These are phyloP conservation scores for Megamerina dolium DNA, from an alignment of 2,888 invertebrate genomes.

Conservation along the genomic window DNA sequence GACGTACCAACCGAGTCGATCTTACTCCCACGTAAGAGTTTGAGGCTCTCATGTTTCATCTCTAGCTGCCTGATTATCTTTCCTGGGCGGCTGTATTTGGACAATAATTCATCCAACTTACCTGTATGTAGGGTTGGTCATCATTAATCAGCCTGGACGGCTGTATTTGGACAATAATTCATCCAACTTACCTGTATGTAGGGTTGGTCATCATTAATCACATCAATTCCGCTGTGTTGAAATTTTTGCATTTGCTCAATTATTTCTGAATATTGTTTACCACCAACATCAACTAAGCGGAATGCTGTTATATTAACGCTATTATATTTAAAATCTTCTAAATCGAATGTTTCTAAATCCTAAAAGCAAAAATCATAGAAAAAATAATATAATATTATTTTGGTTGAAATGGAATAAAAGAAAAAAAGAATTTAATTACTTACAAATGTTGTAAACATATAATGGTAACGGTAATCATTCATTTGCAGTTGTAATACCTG, in stretches of 20 bases:
- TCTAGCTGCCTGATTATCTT: too few species aligned
- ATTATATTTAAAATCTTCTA: slow-evolving; percentile 90
- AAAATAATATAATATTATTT: too few species aligned
- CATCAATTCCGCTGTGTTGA: slow-evolving; percentile 71
- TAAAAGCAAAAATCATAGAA: slow-evolving; percentile 38
- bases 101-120: too few species aligned
- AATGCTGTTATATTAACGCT: slow-evolving; percentile 94
- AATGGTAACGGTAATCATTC: slow-evolving; percentile 93
- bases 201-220: slow-evolving; percentile 64
- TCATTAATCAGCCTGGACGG: slow-evolving; percentile 71
- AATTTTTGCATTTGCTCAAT: slow-evolving; percentile 82
- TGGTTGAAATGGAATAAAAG: not conserved
- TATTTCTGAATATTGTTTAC: slow-evolving; percentile 66
- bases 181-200: slow-evolving; percentile 65
- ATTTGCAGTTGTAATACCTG: slow-evolving; percentile 92
- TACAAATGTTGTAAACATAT: slow-evolving; percentile 91
- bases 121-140: slow-evolving; percentile 62
- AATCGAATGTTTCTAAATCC: slow-evolving; percentile 82
- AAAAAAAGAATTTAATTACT: slow-evolving; percentile 53
- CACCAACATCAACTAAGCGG: slow-evolving; percentile 76
- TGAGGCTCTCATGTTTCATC: too few species aligned
- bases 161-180: too few species aligned
- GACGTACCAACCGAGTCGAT: too few species aligned
- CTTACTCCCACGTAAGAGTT: too few species aligned
- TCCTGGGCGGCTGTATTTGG: too few species aligned